Evolutionary conservation across 2,888 invertebrate species (phyloP).

Genomic region (Cataglyphis livida): DNA sequence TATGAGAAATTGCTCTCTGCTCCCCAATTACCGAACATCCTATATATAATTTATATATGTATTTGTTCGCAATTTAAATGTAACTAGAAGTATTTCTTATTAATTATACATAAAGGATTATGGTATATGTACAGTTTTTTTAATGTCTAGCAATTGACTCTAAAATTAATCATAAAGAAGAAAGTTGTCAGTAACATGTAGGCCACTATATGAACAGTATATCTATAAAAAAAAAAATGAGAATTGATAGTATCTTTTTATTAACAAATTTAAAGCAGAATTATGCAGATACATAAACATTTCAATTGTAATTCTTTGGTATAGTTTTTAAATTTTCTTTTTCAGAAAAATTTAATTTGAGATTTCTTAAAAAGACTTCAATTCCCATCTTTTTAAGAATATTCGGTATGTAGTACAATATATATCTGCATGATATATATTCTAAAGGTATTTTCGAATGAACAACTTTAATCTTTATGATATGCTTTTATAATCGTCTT

Average conservation of each 20-base stretch:
- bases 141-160: conserved; percentile 69
- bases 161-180: conserved; percentile 60
- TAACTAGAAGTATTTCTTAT: conserved; percentile 62
- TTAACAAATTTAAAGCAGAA: conserved; percentile 8
- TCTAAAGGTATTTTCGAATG: conserved; percentile 1
- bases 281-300: background rate
- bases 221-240: background rate
- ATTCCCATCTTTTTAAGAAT: background rate
- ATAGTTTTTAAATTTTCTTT: background rate
- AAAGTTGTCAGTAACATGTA: conserved; percentile 54
- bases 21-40: conserved; percentile 32
- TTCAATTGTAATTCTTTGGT: conserved; percentile 20
- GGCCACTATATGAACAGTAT: background rate
- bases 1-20: conserved; percentile 23
- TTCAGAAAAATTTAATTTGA: conserved; percentile 20
- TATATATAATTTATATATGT: conserved; percentile 44
- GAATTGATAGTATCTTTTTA: conserved; percentile 5
- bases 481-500: background rate
- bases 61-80: conserved; percentile 59
- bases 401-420: background rate
- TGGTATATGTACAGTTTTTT: conserved; percentile 65
- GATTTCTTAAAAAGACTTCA: background rate
- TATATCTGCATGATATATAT: background rate
- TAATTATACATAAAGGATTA: conserved; percentile 60
- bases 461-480: conserved; percentile 67